A percentile compares a stretch with the other conserved stretches of the same genome.
phyloP scores from a whole-genome alignment of 2,888 invertebrate species.

The Limnephilus rhombicus region DNA sequence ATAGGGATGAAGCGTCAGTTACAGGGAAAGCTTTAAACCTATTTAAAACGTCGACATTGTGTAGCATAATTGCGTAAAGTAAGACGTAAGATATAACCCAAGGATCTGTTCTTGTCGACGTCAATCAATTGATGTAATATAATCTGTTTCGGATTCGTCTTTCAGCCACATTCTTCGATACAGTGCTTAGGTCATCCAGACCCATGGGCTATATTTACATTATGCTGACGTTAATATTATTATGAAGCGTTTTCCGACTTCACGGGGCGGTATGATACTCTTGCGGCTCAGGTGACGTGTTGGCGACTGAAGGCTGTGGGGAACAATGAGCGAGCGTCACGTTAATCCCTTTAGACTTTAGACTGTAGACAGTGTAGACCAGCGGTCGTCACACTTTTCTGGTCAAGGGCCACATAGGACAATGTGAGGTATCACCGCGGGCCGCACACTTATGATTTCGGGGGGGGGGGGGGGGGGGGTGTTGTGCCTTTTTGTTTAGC shows the following conservation, averaged over 20 bases:
- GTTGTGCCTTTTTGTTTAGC: too few species aligned
- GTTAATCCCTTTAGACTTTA: neutral
- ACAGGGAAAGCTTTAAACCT: neutral
- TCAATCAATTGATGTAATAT: neutral
- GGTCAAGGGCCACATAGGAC: too few species aligned
- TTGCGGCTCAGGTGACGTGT: neutral
- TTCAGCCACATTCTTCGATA: constrained; percentile 18
- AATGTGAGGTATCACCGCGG: too few species aligned
- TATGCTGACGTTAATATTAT: neutral
- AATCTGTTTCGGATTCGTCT: neutral
- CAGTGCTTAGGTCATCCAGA: neutral
- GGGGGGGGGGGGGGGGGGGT: too few species aligned
- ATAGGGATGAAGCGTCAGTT: neutral
- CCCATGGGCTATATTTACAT: neutral
- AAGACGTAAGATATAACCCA: neutral
- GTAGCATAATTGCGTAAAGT: neutral
- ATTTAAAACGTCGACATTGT: neutral
- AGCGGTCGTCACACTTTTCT: too few species aligned
- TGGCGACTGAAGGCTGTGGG: neutral
- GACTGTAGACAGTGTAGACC: too few species aligned
- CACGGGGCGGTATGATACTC: neutral
- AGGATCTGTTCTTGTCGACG: neutral
- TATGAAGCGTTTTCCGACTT: neutral
- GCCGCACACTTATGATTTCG: too few species aligned
- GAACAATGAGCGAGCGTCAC: neutral